A percentile compares a stretch with the other conserved stretches of the same genome.
These are phyloP conservation scores for Nixonia krombeini DNA, from an alignment of 1,140 invertebrate species.

Conservation along the genomic window DNA sequence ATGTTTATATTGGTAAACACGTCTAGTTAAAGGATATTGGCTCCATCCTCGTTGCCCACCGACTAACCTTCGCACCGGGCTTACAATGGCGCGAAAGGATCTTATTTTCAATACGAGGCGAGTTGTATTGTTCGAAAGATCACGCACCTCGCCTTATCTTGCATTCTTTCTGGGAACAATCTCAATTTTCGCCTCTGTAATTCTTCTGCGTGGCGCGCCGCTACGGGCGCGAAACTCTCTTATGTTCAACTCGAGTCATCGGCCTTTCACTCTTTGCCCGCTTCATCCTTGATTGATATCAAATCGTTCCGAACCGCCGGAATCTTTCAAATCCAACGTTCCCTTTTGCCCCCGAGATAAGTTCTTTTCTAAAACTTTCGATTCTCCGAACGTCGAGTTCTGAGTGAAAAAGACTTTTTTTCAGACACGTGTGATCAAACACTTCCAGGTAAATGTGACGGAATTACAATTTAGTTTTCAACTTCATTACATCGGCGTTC, in stretches of 20 bases:
- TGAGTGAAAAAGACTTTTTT: no score
- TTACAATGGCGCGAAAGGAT: conserved; percentile 5
- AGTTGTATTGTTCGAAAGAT: conserved; percentile 14
- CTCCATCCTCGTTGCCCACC: neutral
- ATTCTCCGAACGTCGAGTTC: no score
- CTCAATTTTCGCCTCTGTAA: conserved; percentile 21
- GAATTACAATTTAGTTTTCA: no score
- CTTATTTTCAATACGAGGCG: conserved; percentile 8
- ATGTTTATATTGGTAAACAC: no score
- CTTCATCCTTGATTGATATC: conserved; percentile 9
- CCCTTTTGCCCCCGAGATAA: no score
- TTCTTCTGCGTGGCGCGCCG: neutral
- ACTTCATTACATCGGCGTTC: no score
- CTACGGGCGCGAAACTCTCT: neutral
- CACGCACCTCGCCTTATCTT: conserved; percentile 37
- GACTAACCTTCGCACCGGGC: conserved; percentile 1
- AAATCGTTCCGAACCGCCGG: neutral
- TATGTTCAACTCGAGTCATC: conserved; percentile 14
- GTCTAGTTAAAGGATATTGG: neutral
- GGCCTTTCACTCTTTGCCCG: neutral
- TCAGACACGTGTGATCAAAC: no score
- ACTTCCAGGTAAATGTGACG: no score
- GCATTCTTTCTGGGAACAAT: conserved; percentile 40
- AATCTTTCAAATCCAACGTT: neutral
- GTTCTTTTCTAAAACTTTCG: no score